Evolutionary conservation across 2,888 invertebrate species (phyloP).

Genomic region (Tenthredo distinguenda): DNA sequence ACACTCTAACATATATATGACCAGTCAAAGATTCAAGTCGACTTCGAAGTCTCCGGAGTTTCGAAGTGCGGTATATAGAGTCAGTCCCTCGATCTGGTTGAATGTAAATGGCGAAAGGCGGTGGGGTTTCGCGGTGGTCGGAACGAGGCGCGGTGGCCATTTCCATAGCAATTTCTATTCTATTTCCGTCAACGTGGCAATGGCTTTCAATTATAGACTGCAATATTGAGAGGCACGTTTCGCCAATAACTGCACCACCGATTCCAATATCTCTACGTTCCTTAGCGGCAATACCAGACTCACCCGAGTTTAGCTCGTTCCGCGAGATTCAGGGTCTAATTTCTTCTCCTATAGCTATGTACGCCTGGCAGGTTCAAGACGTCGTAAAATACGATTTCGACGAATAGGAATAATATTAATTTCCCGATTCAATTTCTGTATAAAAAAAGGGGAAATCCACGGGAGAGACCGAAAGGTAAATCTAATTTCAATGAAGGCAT

Average conservation of each 20-base stretch:
- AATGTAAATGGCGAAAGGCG: conserved; percentile 46
- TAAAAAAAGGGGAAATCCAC: too few relatives aligned
- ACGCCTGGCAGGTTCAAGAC: too few relatives aligned
- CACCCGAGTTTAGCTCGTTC: background rate
- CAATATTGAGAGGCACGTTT: conserved; percentile 75
- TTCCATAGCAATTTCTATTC: conserved; percentile 76
- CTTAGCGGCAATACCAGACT: background rate
- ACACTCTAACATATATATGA: too few relatives aligned
- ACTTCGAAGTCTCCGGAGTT: background rate
- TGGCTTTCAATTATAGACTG: conserved; percentile 75
- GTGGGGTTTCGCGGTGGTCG: conserved; percentile 10
- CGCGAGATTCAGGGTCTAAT: background rate
- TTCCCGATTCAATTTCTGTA: too few relatives aligned
- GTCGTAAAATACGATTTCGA: too few relatives aligned
- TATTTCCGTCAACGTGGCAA: conserved; percentile 75
- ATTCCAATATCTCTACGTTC: conserved; percentile 47
- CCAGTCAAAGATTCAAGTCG: background rate
- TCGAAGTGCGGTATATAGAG: background rate
- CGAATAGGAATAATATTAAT: too few relatives aligned
- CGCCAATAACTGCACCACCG: conserved; percentile 70
- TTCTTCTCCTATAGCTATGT: background rate
- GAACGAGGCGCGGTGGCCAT: conserved; percentile 63
- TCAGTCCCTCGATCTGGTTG: conserved; percentile 43
- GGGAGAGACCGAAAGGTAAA: background rate
- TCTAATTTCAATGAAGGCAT: background rate